Conservation (phyloP, 2,113 vertebrate genomes). For the Malaclemys terrapin region DNA sequence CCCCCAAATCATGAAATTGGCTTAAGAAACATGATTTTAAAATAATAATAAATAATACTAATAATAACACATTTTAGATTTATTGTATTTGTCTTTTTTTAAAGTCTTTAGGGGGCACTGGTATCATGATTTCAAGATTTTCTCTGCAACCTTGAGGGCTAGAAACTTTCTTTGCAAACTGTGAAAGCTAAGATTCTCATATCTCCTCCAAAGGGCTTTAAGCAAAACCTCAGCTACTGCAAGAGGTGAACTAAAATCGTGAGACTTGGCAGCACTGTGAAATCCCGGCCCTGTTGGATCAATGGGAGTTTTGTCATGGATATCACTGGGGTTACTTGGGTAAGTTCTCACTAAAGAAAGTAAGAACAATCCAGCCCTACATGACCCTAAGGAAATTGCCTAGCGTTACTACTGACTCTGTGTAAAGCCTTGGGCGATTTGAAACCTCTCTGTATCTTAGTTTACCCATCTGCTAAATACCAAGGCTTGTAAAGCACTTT, state of each 20-base stretch:
- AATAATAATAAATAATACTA: background rate
- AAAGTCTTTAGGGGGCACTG: background rate
- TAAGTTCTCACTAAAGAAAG: background rate
- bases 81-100: background rate
- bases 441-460: background rate
- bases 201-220: background rate
- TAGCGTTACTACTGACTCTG: background rate
- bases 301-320: background rate
- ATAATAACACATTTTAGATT: background rate
- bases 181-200: background rate
- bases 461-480: background rate
- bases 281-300: background rate
- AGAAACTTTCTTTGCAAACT: too few species aligned
- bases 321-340: background rate
- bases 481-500: background rate
- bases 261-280: background rate
- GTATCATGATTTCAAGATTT: background rate
- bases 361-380: background rate
- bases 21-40: background rate
- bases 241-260: background rate
- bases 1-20: background rate
- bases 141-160: too few species aligned
- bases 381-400: background rate
- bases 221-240: background rate
- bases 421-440: background rate